Percentiles rank a stretch among this genome's conserved stretches.
Conservation (phyloP, 2,797 vertebrate species). For the Decapterus maruadsi region DNA sequence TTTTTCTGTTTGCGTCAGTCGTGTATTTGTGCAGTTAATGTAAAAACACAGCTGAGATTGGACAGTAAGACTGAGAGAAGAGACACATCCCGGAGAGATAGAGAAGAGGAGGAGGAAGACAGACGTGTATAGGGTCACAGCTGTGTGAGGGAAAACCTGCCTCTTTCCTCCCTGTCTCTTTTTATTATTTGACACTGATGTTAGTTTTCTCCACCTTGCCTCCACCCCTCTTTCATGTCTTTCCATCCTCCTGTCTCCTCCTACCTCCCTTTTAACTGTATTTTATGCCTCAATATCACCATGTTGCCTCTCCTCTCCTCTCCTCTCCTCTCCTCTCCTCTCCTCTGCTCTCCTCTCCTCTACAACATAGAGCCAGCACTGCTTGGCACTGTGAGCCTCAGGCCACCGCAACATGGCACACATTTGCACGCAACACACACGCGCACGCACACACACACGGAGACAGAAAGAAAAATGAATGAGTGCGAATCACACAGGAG, state of each 20-base stretch:
- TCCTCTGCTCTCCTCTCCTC: background rate
- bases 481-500: too few relatives aligned
- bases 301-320: background rate
- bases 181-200: background rate
- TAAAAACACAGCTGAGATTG: background rate
- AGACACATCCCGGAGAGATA: background rate
- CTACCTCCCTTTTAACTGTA: too few relatives aligned
- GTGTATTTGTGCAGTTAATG: too few relatives aligned
- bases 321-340: background rate
- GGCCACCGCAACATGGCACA: background rate
- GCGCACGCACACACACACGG: background rate
- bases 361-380: background rate
- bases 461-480: background rate
- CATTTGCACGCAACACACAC: background rate
- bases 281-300: too few relatives aligned
- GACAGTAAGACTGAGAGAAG: background rate
- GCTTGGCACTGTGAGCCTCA: slow-evolving; percentile 2
- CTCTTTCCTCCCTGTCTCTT: background rate
- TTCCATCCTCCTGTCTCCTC: background rate
- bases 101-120: slow-evolving; percentile 1
- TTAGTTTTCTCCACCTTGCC: background rate
- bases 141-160: slow-evolving; percentile 22
- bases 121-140: slow-evolving; percentile 47
- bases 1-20: too few relatives aligned
- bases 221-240: background rate